phyloP scores from a whole-genome alignment of 1,140 invertebrate genomes.

The Chlorops oryzae region DNA sequence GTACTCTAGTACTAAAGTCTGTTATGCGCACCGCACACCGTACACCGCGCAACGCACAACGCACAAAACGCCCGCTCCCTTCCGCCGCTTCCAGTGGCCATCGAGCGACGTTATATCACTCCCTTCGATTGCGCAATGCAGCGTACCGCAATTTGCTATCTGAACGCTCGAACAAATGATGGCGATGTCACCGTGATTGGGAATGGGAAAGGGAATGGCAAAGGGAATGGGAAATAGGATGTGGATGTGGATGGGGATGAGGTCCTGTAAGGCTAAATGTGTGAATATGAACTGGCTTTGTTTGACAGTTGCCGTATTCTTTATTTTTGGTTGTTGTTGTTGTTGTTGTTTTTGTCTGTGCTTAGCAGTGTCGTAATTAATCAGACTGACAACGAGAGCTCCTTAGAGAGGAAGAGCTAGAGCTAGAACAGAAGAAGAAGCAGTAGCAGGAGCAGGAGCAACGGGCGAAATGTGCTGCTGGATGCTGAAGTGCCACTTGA shows the following conservation, averaged over 20 bases:
- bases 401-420: too few species aligned
- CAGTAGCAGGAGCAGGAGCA: too few species aligned
- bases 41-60: not conserved
- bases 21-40: not conserved
- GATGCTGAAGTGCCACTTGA: too few species aligned
- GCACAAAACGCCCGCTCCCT: not conserved
- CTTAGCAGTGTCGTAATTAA: constrained; percentile 24
- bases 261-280: not conserved
- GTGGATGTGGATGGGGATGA: not conserved
- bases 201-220: too few species aligned
- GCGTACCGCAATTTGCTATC: constrained; percentile 11
- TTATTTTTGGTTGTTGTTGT: not conserved
- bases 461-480: too few species aligned
- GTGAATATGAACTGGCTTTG: too few species aligned
- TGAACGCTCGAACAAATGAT: not conserved
- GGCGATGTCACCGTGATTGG: too few species aligned
- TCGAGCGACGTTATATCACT: too few species aligned
- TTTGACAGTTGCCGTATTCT: constrained; percentile 13
- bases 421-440: too few species aligned
- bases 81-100: too few species aligned
- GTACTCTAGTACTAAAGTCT: too few species aligned
- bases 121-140: too few species aligned
- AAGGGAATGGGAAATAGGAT: not conserved
- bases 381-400: constrained; percentile 12
- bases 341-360: not conserved